Conservation (phyloP, 2,113 vertebrate genomes). For the Hymenochirus boettgeri region DNA sequence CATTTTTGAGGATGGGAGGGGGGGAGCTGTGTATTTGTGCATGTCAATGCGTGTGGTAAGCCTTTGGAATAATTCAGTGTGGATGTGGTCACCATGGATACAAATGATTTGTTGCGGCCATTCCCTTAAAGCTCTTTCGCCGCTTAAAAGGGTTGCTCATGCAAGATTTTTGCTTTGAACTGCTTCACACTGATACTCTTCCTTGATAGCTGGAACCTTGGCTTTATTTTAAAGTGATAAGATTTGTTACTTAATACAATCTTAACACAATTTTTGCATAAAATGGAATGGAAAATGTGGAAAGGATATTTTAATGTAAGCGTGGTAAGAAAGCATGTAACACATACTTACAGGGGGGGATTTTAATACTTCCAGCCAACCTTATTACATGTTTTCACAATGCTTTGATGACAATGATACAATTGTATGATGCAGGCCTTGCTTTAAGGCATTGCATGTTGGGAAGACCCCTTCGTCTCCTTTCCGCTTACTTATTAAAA, state of each 20-base stretch:
- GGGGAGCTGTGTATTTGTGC: slow-evolving; percentile 14
- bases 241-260: neutral
- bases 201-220: slow-evolving; percentile 27
- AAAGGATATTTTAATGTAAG: too few species aligned
- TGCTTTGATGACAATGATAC: too few species aligned
- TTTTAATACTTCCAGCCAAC: neutral
- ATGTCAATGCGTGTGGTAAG: slow-evolving; percentile 25
- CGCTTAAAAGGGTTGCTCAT: slow-evolving; percentile 14
- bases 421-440: too few species aligned
- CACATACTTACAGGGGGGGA: too few species aligned
- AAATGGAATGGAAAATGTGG: too few species aligned
- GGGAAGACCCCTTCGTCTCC: too few species aligned
- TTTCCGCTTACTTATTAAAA: too few species aligned
- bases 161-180: slow-evolving; percentile 32
- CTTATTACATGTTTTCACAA: neutral
- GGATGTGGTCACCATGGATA: slow-evolving; percentile 48
- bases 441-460: too few species aligned
- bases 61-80: slow-evolving; percentile 25
- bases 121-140: slow-evolving; percentile 46
- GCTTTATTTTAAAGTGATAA: slow-evolving; percentile 10
- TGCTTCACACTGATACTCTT: slow-evolving; percentile 16
- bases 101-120: slow-evolving; percentile 43
- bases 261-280: neutral
- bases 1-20: slow-evolving; percentile 2
- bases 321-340: too few species aligned